Conservation (phyloP, 2,797 vertebrate genomes). For the Morus bassanus region DNA sequence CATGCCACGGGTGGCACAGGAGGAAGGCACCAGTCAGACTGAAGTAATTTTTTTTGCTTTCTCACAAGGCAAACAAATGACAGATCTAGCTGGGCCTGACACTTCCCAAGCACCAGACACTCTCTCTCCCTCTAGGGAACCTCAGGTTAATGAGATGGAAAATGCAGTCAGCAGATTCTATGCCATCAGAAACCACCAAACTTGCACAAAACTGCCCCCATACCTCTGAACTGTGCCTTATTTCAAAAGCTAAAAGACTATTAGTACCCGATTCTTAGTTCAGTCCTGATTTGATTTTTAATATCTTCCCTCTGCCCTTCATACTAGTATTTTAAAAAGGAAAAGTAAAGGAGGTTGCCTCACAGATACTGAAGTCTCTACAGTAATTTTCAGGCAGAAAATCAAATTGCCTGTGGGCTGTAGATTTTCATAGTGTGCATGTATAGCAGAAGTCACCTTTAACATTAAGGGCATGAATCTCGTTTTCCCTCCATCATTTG, state of each 20-base stretch:
- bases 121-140: slow-evolving; percentile 23
- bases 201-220: background rate
- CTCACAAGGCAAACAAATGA: slow-evolving; percentile 51
- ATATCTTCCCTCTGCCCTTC: background rate
- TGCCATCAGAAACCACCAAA: slow-evolving; percentile 29
- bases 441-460: slow-evolving; percentile 48
- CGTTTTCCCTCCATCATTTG: slow-evolving; percentile 11
- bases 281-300: slow-evolving; percentile 21
- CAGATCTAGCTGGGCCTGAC: slow-evolving; percentile 57
- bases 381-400: slow-evolving; percentile 55
- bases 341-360: slow-evolving; percentile 18
- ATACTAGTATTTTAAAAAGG: background rate
- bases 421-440: slow-evolving; percentile 20
- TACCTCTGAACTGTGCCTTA: background rate
- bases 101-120: slow-evolving; percentile 34
- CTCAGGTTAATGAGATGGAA: slow-evolving; percentile 56
- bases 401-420: slow-evolving; percentile 32
- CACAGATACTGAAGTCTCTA: background rate
- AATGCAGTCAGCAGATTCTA: slow-evolving; percentile 53
- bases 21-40: background rate
- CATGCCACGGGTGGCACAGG: background rate
- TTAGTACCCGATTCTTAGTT: slow-evolving; percentile 15
- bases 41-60: background rate
- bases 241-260: slow-evolving; percentile 27
- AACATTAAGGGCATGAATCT: slow-evolving; percentile 31